Base-by-base conservation (phyloP, 1,140 invertebrate genomes). In the Drosophila ficusphila region DNA sequence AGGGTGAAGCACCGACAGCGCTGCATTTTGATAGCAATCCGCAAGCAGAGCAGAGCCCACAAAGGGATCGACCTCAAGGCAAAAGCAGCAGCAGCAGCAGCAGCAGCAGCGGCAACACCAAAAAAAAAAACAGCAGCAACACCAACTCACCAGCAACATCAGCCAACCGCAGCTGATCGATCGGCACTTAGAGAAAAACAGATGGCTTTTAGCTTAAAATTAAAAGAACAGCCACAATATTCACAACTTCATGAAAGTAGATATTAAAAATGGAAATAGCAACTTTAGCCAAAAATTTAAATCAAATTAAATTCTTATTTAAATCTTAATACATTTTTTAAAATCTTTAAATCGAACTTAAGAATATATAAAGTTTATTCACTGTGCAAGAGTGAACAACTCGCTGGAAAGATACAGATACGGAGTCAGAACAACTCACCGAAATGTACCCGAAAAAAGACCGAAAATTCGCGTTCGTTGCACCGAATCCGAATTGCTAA, bases 11-110 rank as follows among this genome's bases (percentile, higher is more conserved):
- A 69, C 60, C 78, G 53, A 39, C 77, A 64, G 73, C 58, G 73
- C 61, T 82, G 79, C 79, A 70, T 70, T 83, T 79, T 85, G 79
- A 86, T 86, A 86, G 81, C 81, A 69, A 39, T 29, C 70, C 58
- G 54, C 38, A 61, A 51, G 42, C 52, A 53, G 38, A 65, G 41
- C 36, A 65, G n/a, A 64, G 31, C 49, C 41, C 41, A 54, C 44
- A 64, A 64, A 64, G 69, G 70, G 69, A 74, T 74, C 70, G 70
- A 74, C 70, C 69, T 73, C 68, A 38, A 34, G 44, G 46, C 42
- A 34, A 27, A 21, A 27, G 9, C 51, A 41, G 18, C 27, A 19
- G n/a, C 36, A 9, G 12, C 9, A 31, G 7, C 9, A 9, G 4
- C 14, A 16, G 9, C 29, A 52, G 5, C 25, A 51, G n/a, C 47